These are phyloP conservation scores for Drosophila algonquin DNA, from an alignment of 2,888 invertebrate species.

Conservation along the genomic window DNA sequence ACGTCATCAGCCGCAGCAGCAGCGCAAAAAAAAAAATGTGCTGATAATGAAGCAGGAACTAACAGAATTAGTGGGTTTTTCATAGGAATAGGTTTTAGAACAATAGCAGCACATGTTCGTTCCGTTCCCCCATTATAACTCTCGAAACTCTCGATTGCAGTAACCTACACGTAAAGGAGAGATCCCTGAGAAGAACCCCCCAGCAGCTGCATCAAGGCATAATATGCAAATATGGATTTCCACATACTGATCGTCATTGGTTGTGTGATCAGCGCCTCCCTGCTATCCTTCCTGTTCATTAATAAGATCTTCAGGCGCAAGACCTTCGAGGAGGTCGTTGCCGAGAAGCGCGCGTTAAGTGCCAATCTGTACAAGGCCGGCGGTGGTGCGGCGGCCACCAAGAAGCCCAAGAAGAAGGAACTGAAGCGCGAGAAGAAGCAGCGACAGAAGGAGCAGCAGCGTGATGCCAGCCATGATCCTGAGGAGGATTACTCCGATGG, in stretches of 20 bases:
- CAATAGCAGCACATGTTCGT: neutral
- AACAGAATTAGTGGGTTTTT: constrained; percentile 2
- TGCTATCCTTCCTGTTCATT: constrained; percentile 83
- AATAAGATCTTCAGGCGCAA: constrained; percentile 83
- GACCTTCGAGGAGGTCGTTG: constrained; percentile 84
- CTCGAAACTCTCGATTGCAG: constrained; percentile 21
- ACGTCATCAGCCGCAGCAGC: constrained; percentile 63
- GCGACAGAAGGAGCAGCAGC: constrained; percentile 76
- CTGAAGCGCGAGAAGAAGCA: constrained; percentile 82
- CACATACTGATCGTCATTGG: constrained; percentile 83
- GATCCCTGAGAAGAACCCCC: constrained; percentile 29
- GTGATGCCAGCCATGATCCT: constrained; percentile 63
- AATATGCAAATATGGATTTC: constrained; percentile 84
- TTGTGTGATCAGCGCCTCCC: constrained; percentile 83
- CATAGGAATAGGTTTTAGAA: neutral
- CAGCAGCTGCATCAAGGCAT: constrained; percentile 39
- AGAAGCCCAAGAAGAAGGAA: constrained; percentile 82
- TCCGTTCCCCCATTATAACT: too few relatives aligned
- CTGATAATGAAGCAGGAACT: constrained; percentile 29
- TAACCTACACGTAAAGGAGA: constrained; percentile 36
- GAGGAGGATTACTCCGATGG: constrained; percentile 80
- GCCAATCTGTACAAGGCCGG: constrained; percentile 83
- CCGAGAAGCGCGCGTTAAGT: constrained; percentile 82
- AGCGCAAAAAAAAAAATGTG: constrained; percentile 9
- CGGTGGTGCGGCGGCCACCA: constrained; percentile 53